Base-by-base conservation (phyloP, 2,888 invertebrate species). In the Melanargia galathea region DNA sequence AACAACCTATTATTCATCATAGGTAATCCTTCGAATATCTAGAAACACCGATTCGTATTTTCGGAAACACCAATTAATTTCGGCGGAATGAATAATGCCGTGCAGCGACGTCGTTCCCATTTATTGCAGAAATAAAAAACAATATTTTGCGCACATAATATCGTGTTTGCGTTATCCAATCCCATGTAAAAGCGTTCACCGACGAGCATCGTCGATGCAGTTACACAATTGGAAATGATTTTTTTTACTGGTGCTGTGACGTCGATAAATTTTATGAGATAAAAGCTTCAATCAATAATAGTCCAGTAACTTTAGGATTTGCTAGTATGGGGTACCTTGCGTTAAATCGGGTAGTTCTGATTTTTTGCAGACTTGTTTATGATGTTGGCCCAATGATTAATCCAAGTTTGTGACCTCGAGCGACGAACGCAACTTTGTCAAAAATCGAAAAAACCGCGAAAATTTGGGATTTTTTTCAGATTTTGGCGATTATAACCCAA, bases 131-230 rank as follows among this genome's bases (percentile, higher is more conserved):
- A 13, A 24, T 38, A 24, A 18, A 45, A 43, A 45, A 56, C 30
- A 60, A 60, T 48, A 18, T 46, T 40, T 59, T 35, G 54, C 48
- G 33, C 40, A 40, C 49, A 24, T 56, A 56, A 45, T 51, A 48
- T 10, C 45, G 57, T 61, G 64, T 57, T 64, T 61, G 52, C 46
- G 43, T 64, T 52, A 57, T 35, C 51, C 57, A 46, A 64, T 61
- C 52, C 57, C 51, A 49, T 61, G 46, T 61, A 54, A 64, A 64
- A 54, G 49, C 60, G 49, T 60, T 60, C 59, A 60, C 10, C 18
- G 33, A 38, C 56, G 48, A 45, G 35, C 56, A 52, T 43, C 43
- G 18, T 43, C 35, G 33, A 52, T 46, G 46, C 38, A 45, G 35
- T 64, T 60, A 56, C 33, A 48, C 43, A 52, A 35, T 51, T 43